Evolutionary conservation across 2,113 vertebrate species (phyloP).

Genomic region (Xenopus laevis): DNA sequence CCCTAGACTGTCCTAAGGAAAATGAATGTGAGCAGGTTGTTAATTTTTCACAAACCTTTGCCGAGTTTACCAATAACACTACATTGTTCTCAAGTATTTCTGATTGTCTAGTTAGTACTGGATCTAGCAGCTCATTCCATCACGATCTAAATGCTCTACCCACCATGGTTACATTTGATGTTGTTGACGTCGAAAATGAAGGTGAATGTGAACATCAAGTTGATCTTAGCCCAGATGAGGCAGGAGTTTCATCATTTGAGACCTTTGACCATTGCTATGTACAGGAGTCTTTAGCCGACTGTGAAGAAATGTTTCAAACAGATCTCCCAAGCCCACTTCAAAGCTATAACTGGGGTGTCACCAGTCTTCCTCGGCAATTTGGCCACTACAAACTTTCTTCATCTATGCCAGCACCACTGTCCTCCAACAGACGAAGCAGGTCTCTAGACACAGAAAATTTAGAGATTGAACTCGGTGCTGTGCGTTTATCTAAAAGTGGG

Average conservation of each 20-base stretch:
- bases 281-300: slow-evolving; percentile 79
- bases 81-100: slow-evolving; percentile 80
- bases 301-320: slow-evolving; percentile 76
- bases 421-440: slow-evolving; percentile 81
- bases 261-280: slow-evolving; percentile 82
- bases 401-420: slow-evolving; percentile 69
- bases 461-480: slow-evolving; percentile 70
- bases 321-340: slow-evolving; percentile 67
- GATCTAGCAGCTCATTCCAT: slow-evolving; percentile 76
- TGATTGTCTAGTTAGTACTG: slow-evolving; percentile 67
- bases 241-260: slow-evolving; percentile 79
- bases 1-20: slow-evolving; percentile 30
- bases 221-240: slow-evolving; percentile 80
- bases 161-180: slow-evolving; percentile 92
- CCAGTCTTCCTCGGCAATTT: slow-evolving; percentile 86
- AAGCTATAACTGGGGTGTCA: slow-evolving; percentile 77
- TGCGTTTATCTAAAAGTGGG: slow-evolving; percentile 50
- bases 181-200: slow-evolving; percentile 90
- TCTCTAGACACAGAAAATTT: slow-evolving; percentile 87
- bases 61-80: slow-evolving; percentile 83
- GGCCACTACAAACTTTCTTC: slow-evolving; percentile 72
- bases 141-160: slow-evolving; percentile 86
- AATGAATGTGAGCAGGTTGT: slow-evolving; percentile 76
- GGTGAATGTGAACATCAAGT: slow-evolving; percentile 86
- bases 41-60: slow-evolving; percentile 88